Conservation (phyloP, 1,140 invertebrate species). For the Tetranychus urticae region DNA sequence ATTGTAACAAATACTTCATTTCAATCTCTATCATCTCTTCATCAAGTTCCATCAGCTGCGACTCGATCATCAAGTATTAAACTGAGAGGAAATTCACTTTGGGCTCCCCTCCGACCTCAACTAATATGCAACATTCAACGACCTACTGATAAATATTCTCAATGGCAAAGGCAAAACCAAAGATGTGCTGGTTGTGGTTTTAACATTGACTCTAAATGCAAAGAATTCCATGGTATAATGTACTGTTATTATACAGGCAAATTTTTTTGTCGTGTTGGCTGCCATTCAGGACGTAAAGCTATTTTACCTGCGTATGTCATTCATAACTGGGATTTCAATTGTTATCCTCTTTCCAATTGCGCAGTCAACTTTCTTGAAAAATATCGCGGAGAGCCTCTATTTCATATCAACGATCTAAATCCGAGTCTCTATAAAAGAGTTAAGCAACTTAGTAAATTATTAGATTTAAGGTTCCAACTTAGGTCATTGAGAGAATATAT, state of each 20-base stretch:
- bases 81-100: slow-evolving; percentile 45
- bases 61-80: slow-evolving; percentile 9
- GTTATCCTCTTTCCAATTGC: slow-evolving; percentile 44
- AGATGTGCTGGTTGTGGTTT: slow-evolving; percentile 65
- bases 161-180: slow-evolving; percentile 50
- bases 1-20: too few species aligned
- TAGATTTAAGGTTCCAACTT: slow-evolving; percentile 35
- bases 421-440: slow-evolving; percentile 35
- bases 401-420: slow-evolving; percentile 45
- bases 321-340: slow-evolving; percentile 42
- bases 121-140: slow-evolving; percentile 58
- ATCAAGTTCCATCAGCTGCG: too few species aligned
- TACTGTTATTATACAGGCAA: slow-evolving; percentile 66
- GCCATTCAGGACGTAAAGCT: slow-evolving; percentile 53
- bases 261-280: slow-evolving; percentile 49
- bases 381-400: slow-evolving; percentile 51
- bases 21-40: too few species aligned
- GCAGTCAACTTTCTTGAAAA: slow-evolving; percentile 47
- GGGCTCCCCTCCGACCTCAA: slow-evolving; percentile 61
- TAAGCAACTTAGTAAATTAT: slow-evolving; percentile 32
- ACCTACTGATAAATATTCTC: slow-evolving; percentile 27
- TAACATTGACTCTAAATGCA: slow-evolving; percentile 30
- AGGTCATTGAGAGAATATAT: slow-evolving; percentile 39
- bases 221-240: slow-evolving; percentile 10
- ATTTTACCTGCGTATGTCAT: slow-evolving; percentile 50